Evolutionary conservation across 2,797 vertebrate genomes (phyloP), one percentile per base, ranked within the genome.

Genomic region (Hafferia zeledoni): DNA sequence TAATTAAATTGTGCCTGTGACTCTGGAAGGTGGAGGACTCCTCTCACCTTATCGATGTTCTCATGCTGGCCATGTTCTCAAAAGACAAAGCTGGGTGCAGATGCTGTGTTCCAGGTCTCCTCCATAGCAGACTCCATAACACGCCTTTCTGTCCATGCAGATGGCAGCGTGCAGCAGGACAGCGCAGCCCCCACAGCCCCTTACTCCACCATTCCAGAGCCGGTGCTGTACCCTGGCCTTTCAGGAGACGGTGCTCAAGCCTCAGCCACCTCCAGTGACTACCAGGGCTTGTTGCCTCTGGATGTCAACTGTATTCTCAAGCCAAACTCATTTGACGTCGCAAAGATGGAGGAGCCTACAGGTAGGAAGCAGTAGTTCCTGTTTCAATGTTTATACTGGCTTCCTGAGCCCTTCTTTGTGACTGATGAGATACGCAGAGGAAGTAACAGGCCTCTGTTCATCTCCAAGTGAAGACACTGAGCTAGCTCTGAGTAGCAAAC

Each of bases 231-330:
- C 78, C 85, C 97, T 17, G 78, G 90, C 70, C 94, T 97, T 53
- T 79, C 90, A 18, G 57, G 90, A n/a, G 98, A 98, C 44, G 41
- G 88, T 56, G 13, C 93, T 43, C 95, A 96, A 71, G 94, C 87
- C 37, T 75, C 95, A 46, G 63, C 91, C 27, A 93, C 98, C 93
- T 91, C 97, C 95, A 97, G 59, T n/a, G 98, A 98, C 68, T 98
- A 98, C 90, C 98, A 98, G 89, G 94, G 98, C 30, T 95, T 98
- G 60, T 97, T 97, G 89, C 96, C 97, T 18, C 67, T 99, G 95
- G 99, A 99, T 11, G 94, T 98, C 88, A 97, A 96, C 96, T 98
- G 97, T 95, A 97, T 99, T 94, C 97, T 99, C 77, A 98, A 98
- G 94, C 97, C 98, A 72, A 98, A 93, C 67, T 64, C 98, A 24